phyloP scores from a whole-genome alignment of 1,140 invertebrate genomes.

The Scaptomyza montana region DNA sequence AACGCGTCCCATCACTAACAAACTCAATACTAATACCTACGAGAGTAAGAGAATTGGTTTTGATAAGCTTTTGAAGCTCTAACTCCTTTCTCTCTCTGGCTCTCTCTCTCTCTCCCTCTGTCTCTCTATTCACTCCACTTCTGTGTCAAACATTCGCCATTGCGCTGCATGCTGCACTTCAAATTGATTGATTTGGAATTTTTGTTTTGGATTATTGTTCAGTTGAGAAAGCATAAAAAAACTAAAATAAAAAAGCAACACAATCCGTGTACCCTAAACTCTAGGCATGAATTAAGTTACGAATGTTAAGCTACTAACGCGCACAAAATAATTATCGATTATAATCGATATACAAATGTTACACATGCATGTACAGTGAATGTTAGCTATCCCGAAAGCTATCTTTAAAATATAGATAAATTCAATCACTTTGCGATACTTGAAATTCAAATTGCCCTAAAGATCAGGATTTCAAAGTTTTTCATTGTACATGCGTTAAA shows the following conservation, averaged over 20 bases:
- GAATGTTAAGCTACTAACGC: conserved; percentile 40
- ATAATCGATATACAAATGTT: not conserved
- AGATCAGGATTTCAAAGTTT: not conserved
- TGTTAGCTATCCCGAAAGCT: not conserved
- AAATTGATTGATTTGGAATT: conserved; percentile 29
- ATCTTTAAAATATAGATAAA: too few relatives aligned
- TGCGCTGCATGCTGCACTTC: conserved; percentile 42
- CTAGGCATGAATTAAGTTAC: conserved; percentile 54
- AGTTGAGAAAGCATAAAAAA: not conserved
- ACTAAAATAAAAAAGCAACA: too few relatives aligned
- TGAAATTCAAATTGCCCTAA: too few relatives aligned
- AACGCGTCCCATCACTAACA: conserved; percentile 37
- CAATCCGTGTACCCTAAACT: conserved; percentile 12
- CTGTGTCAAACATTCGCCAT: conserved; percentile 5
- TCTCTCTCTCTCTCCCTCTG: not conserved
- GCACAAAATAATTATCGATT: conserved; percentile 17
- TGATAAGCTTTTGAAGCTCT: too few relatives aligned
- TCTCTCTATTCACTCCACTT: not conserved
- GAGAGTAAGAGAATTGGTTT: conserved; percentile 19
- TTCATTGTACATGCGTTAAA: not conserved
- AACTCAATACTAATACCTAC: conserved; percentile 28
- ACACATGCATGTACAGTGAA: conserved; percentile 1
- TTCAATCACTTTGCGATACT: too few relatives aligned
- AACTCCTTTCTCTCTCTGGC: not conserved
- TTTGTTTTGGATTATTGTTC: not conserved